Conservation (phyloP, 1,140 invertebrate genomes). For the Drosophila fuyamai region DNA sequence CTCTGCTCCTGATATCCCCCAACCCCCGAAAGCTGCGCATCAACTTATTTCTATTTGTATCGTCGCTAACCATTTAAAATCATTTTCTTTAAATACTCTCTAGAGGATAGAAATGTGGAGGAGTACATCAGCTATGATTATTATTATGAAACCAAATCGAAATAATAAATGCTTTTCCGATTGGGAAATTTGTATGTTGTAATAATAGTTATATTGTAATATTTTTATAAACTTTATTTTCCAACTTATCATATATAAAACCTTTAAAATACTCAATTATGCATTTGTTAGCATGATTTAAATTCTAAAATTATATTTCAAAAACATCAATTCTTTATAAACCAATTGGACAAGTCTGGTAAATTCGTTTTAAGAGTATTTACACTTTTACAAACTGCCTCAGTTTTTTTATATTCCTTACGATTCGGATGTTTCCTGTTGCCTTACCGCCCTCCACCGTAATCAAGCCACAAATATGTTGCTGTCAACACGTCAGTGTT, state of each 20-base stretch:
- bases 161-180: no score
- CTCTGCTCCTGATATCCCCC: slow-evolving; percentile 6
- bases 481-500: slow-evolving; percentile 66
- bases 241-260: no score
- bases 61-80: slow-evolving; percentile 55
- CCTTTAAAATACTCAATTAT: no score
- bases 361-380: slow-evolving; percentile 10
- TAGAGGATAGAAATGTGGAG: no score
- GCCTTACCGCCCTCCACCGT: slow-evolving; percentile 2
- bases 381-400: not conserved
- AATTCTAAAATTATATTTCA: no score
- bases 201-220: no score
- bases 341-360: no score
- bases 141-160: no score
- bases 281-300: no score
- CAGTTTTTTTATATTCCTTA: slow-evolving; percentile 11
- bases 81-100: slow-evolving; percentile 38
- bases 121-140: not conserved
- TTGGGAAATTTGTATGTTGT: no score
- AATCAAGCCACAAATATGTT: slow-evolving; percentile 52
- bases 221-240: no score
- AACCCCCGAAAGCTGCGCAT: slow-evolving; percentile 22
- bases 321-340: no score
- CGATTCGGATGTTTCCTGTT: slow-evolving; percentile 16
- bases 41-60: slow-evolving; percentile 57